These are phyloP conservation scores for Pachyramphus minor DNA, from an alignment of 2,113 vertebrate genomes.

Conservation along the genomic window DNA sequence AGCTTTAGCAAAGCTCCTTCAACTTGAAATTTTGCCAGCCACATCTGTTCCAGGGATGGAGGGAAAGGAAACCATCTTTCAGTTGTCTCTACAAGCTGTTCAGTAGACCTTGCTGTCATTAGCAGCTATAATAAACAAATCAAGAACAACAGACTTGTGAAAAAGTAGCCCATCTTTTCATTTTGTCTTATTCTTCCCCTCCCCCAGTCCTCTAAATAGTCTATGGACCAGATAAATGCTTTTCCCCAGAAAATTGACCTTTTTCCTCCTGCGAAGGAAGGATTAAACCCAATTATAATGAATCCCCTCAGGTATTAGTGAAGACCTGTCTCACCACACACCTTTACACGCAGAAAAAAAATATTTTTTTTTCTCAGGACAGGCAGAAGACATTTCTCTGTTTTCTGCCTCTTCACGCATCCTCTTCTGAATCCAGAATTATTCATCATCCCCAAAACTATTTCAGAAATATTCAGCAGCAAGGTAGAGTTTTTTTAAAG, in stretches of 20 bases:
- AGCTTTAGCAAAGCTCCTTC: not conserved
- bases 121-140: not conserved
- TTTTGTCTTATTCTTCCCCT: not conserved
- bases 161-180: not conserved
- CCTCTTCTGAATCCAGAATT: not conserved
- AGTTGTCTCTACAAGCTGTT: not conserved
- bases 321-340: not conserved
- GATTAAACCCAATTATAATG: constrained; percentile 13
- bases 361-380: not conserved
- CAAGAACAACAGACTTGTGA: not conserved
- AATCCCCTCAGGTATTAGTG: not conserved
- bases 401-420: not conserved
- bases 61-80: not conserved
- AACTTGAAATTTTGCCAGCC: not conserved
- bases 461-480: not conserved
- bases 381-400: not conserved
- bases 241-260: not conserved
- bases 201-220: not conserved
- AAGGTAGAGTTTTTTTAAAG: not conserved
- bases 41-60: not conserved
- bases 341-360: not conserved
- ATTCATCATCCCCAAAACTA: not conserved
- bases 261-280: not conserved
- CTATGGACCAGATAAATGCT: not conserved
- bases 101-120: not conserved